Evolutionary conservation across 2,888 invertebrate species (phyloP), one percentile per base, ranked within the genome.

Genomic region (Drosophila subsilvestris): DNA sequence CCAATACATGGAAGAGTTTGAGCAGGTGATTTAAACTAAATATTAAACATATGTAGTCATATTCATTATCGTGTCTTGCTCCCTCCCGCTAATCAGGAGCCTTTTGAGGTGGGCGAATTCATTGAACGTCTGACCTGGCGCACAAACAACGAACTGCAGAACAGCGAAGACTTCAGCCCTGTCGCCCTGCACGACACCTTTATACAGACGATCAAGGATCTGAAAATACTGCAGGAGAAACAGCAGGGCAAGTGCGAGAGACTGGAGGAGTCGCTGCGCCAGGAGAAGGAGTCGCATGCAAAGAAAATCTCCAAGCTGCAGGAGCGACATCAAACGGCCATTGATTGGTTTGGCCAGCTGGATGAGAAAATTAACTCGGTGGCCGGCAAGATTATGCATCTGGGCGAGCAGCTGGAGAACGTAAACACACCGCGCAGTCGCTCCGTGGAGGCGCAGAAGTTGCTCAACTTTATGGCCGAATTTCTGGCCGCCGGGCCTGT

Each of bases 351-450:
- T 91, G 97, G 98, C 93, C 96, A 97, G 76, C 92, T 99, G 57
- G 99, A 99, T 92, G 97, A 97, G 87, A 96, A 98, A 85, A 99
- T 99, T 90, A 99, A 98, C 86, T 96, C 96, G 63, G 99, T 99
- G 49, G 99, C 99, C 0, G 98, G 98, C 0, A 98, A 99, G 93
- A 99, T 99, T 0, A 95, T 99, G 51, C 99, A 99, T 92, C 94
- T 99, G n/a, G 99, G 99, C 0, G 99, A 99, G 92, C 99, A 99
- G 91, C 93, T 99, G 49, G 99, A 99, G 87, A 98, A 97, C 76
- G 98, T 99, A 0, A 97, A 99, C 90, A 98, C 97, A 0, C 99
- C 99, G 0, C 93, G 99, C 63, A 96, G 98, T 17, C 93, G 99
- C 66, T 98, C 98, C 0, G 97, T 97, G 0, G 99, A 99, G 88